Evolutionary conservation across 2,797 vertebrate species (phyloP), one percentile per base, ranked within the genome.

Genomic region (Halcyon chelicuti): DNA sequence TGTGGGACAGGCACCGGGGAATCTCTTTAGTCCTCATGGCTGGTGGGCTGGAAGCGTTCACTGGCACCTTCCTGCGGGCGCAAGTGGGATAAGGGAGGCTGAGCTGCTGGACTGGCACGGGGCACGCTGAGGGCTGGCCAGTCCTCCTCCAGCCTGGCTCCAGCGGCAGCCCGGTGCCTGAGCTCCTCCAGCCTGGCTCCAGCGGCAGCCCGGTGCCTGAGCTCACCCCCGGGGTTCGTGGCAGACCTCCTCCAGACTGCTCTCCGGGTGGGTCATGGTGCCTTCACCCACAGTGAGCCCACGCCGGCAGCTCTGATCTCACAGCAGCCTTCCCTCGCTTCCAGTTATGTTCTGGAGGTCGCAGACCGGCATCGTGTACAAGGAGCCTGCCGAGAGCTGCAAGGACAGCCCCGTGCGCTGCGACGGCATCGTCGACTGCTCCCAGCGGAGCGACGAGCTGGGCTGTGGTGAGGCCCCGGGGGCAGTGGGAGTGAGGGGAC

Each of bases 401-500:
- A 94, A 97, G 40, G 97, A 89, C 86, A 91, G 81, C 3, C 91
- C 98, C 0, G 95, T 98, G 35, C 93, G 96, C 35, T 99, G 99
- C 60, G 96, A 99, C 5, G 99, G 97, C 5, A 18, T 97, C 12
- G 88, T 44, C 3, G 98, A 99, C 95, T 99, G 99, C 93, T 85
- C 97, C 7, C 94, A 97, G 81, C 97, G 97, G 90, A 98, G 97
- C 0, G 99, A 99, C 0, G 99, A 99, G 97, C 97, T 98, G 63
- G 97, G 98, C 92, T 99, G 99, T 12, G 98, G 99, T 99, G 97
- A 98, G 98, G 33, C 49, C 14, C 25, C 2, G 2, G 65, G 49
- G 65, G 65, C 15, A 12, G 12, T 3, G 78, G 68, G 33, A 10
- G 3, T 0, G 3, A 7, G 25, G 77, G 26, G 15, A 35, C 6